phyloP scores from a whole-genome alignment of 2,797 vertebrate species.

The Helarctos malayanus region DNA sequence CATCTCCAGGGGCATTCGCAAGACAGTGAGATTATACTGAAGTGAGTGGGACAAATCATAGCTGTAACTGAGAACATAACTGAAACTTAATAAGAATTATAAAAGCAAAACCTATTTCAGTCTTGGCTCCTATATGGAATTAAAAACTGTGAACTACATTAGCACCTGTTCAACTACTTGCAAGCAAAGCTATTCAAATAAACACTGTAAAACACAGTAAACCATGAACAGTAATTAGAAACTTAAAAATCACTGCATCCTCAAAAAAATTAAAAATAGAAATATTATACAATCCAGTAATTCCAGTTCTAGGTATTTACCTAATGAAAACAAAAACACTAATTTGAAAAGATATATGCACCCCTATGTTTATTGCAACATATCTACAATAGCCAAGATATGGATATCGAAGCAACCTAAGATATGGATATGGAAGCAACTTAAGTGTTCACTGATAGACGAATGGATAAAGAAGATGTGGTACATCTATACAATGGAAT shows the following conservation, averaged over 20 bases:
- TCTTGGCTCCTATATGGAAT: background rate
- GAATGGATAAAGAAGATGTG: background rate
- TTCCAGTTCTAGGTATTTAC: background rate
- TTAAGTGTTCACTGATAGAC: background rate
- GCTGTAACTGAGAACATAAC: constrained; percentile 94
- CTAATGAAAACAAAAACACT: background rate
- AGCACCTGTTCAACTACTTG: constrained; percentile 18
- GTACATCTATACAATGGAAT: background rate
- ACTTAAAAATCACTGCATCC: background rate
- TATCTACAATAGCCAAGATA: background rate
- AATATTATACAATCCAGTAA: background rate
- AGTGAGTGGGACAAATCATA: constrained; percentile 98
- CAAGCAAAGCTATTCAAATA: constrained; percentile 21
- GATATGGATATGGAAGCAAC: background rate
- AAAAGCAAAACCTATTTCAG: constrained; percentile 57
- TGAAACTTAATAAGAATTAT: constrained; percentile 74
- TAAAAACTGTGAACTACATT: constrained; percentile 48
- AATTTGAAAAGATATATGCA: background rate
- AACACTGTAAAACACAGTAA: background rate
- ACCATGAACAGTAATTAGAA: background rate
- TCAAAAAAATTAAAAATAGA: background rate
- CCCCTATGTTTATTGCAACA: background rate
- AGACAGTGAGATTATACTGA: constrained; percentile 97
- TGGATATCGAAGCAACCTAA: background rate
- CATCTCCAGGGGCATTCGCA: constrained; percentile 93